Evolutionary conservation across 2,888 invertebrate species (phyloP).

Genomic region (Patella pellucida): DNA sequence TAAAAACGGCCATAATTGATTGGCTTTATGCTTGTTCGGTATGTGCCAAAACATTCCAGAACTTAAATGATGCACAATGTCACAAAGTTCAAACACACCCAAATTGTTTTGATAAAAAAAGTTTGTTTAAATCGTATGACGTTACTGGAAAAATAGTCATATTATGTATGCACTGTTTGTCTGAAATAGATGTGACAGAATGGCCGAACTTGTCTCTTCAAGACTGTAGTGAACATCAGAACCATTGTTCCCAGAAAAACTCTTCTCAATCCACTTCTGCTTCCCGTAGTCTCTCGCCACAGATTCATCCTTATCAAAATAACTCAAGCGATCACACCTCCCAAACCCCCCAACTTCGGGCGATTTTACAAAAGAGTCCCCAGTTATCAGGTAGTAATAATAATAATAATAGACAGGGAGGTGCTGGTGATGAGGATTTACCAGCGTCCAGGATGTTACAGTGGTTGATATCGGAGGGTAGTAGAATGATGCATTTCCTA

Average conservation of each 20-base stretch:
- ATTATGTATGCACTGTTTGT: not conserved
- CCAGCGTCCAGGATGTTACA: conserved; percentile 1
- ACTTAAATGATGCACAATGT: not conserved
- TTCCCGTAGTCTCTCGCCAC: not conserved
- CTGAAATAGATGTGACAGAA: not conserved
- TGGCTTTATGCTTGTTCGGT: not conserved
- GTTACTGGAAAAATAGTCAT: not conserved
- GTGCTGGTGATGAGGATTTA: not conserved
- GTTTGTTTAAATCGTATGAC: not conserved
- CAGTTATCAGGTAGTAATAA: not conserved
- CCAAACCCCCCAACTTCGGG: not conserved
- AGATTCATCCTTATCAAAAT: no score
- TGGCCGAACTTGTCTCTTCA: not conserved
- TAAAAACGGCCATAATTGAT: not conserved
- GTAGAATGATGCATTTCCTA: not conserved
- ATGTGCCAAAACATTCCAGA: not conserved
- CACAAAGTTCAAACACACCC: not conserved
- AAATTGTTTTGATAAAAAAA: not conserved
- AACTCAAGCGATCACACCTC: not conserved
- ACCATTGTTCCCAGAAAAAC: not conserved
- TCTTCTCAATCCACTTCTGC: not conserved
- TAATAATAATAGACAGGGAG: not conserved
- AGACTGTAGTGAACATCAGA: not conserved
- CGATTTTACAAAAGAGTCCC: not conserved
- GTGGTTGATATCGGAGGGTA: not conserved